Base-by-base conservation (phyloP, 2,797 vertebrate genomes). In the Martes flavigula region DNA sequence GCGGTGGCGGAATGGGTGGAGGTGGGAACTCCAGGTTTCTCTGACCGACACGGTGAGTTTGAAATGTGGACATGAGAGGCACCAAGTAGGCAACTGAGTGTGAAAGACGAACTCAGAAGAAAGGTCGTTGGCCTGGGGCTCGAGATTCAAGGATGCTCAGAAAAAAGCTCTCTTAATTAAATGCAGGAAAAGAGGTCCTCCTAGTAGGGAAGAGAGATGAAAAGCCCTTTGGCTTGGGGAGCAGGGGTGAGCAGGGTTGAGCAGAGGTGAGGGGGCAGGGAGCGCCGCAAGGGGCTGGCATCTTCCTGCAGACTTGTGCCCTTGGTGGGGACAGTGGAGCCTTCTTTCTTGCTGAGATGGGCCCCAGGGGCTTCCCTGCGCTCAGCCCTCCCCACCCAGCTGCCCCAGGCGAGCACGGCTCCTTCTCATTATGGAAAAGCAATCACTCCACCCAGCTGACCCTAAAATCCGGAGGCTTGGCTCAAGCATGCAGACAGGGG, bases 381-480 rank as follows among this genome's bases (percentile, higher is more conserved):
- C 38, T 43, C 23, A 25, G 70, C 70, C 2, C 0, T 27, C 20
- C 21, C 35, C 20, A 21, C 20, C 20, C 35, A 38, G 21, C 70
- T 6, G 4, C 91, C 51, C 43, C 25, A 96, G 85, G 88, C 21
- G 62, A 96, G 83, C 60, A 40, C 89, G 92, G 54, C 92, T 96
- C 90, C 90, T 94, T 85, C 75, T 73, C 87, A 11, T 75, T 68
- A 84, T 96, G 96, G 94, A 98, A 97, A 95, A 40, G 43, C 66
- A 94, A 40, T 90, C 72, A 82, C 5, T 90, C 84, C 75, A 78
- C n/a, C n/a, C 66, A 68, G 64, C 8, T 2, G 6, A 68, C n/a
- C n/a, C n/a, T 68, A 35, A 68, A n/a, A 68, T 23, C 2, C 35
- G 93, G 96, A 94, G 25, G 92, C 62, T 96, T 96, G 96, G 92